Conservation (phyloP, 2,888 invertebrate species). For the Sinodicranocentrus sp. region DNA sequence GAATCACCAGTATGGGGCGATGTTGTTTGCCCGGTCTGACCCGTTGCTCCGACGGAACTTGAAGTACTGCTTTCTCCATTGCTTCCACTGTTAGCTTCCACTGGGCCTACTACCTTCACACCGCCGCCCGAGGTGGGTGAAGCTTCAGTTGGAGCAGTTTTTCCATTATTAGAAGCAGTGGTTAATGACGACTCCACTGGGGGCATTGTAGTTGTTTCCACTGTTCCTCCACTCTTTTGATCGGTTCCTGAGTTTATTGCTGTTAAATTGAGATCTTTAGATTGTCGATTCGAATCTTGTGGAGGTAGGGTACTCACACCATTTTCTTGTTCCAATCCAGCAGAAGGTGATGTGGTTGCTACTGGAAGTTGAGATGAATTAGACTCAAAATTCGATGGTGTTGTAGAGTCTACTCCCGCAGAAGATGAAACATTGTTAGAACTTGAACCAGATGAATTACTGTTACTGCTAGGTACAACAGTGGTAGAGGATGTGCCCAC, state of each 20-base stretch:
- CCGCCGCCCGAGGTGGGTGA: conserved; percentile 32
- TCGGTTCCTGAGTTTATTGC: neutral
- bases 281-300: neutral
- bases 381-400: no score
- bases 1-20: neutral
- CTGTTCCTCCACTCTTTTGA: neutral
- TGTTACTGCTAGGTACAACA: no score
- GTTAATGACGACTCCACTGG: neutral
- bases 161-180: neutral
- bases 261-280: conserved; percentile 19
- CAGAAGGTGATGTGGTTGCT: neutral
- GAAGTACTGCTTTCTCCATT: neutral
- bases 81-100: neutral
- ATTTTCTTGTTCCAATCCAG: conserved; percentile 13
- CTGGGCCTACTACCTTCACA: conserved; percentile 23
- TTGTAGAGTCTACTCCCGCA: no score
- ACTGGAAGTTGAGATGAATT: no score
- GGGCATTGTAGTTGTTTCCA: neutral
- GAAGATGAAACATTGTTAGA: no score
- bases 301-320: neutral
- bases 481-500: no score
- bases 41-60: neutral
- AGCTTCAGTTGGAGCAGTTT: neutral
- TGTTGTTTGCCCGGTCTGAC: no score
- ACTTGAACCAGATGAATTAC: no score